Conservation (phyloP, 2,797 vertebrate genomes). For the Oreortyx pictus region DNA sequence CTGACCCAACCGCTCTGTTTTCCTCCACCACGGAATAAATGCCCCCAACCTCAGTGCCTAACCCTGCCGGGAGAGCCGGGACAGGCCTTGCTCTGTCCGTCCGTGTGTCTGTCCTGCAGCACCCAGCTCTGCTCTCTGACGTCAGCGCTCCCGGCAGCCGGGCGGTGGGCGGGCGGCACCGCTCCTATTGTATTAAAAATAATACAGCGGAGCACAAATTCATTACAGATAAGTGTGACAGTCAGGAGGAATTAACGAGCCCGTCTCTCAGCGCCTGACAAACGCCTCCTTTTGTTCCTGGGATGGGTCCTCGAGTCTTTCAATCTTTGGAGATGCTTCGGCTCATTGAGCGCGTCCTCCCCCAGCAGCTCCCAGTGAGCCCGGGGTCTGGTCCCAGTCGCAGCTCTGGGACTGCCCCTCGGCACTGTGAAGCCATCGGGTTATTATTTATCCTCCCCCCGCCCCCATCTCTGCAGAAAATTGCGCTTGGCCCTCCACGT, state of each 20-base stretch:
- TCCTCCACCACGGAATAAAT: not conserved
- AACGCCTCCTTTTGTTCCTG: constrained; percentile 73
- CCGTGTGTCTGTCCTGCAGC: constrained; percentile 37
- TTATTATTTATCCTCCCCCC: not conserved
- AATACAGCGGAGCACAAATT: constrained; percentile 75
- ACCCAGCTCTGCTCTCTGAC: constrained; percentile 51
- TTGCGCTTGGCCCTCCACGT: constrained; percentile 63
- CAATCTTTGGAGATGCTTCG: constrained; percentile 64
- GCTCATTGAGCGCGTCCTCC: constrained; percentile 56
- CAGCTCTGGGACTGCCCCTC: not conserved
- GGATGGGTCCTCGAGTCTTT: constrained; percentile 67
- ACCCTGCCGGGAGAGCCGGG: not conserved
- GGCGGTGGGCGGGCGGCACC: constrained; percentile 70
- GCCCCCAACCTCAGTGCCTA: not conserved
- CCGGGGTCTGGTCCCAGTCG: not conserved
- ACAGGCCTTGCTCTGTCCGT: not conserved
- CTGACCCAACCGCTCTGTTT: not conserved
- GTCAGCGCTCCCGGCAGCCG: constrained; percentile 66
- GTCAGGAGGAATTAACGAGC: constrained; percentile 72
- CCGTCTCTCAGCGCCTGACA: constrained; percentile 72
- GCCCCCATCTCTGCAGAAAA: constrained; percentile 39
- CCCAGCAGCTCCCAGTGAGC: constrained; percentile 14
- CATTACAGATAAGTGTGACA: constrained; percentile 75
- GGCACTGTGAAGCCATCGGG: constrained; percentile 36
- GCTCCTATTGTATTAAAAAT: constrained; percentile 76